Conservation (phyloP, 2,888 invertebrate genomes). For the Drosophila kanekoi region DNA sequence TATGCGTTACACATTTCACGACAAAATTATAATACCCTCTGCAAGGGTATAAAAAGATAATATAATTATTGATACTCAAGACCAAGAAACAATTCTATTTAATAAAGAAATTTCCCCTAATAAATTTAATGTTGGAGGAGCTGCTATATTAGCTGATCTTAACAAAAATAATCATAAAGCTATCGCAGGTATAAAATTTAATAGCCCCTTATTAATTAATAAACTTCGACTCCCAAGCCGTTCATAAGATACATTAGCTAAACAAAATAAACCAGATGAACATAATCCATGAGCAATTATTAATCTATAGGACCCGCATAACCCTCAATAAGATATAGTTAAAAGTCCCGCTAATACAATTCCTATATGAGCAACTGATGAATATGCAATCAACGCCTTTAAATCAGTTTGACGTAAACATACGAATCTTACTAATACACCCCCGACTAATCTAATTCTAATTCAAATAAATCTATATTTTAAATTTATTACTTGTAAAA, state of each 20-base stretch:
- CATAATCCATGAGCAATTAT: constrained; percentile 89
- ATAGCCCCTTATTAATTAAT: constrained; percentile 88
- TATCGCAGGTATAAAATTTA: constrained; percentile 87
- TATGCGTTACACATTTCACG: too few species aligned
- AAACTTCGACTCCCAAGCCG: constrained; percentile 87
- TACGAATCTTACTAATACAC: constrained; percentile 75
- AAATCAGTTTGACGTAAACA: constrained; percentile 1
- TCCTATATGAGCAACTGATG: constrained; percentile 89
- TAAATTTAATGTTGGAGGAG: constrained; percentile 89
- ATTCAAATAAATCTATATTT: constrained; percentile 85
- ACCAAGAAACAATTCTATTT: constrained; percentile 87
- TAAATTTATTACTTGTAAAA: constrained; percentile 84
- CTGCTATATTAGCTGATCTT: constrained; percentile 88
- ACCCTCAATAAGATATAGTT: constrained; percentile 86
- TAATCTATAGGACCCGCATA: constrained; percentile 86
- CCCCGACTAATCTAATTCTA: constrained; percentile 87
- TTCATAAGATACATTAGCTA: constrained; percentile 88
- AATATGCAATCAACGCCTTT: constrained; percentile 86
- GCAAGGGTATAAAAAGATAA: too few species aligned
- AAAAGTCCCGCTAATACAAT: constrained; percentile 87
- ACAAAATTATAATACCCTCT: too few species aligned
- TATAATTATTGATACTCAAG: constrained; percentile 86
- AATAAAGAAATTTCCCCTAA: constrained; percentile 89
- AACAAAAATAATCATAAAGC: constrained; percentile 89
- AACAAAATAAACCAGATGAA: constrained; percentile 89